These are phyloP conservation scores for Platynereis dumerilii DNA, from an alignment of 2,888 invertebrate genomes.

Conservation along the genomic window DNA sequence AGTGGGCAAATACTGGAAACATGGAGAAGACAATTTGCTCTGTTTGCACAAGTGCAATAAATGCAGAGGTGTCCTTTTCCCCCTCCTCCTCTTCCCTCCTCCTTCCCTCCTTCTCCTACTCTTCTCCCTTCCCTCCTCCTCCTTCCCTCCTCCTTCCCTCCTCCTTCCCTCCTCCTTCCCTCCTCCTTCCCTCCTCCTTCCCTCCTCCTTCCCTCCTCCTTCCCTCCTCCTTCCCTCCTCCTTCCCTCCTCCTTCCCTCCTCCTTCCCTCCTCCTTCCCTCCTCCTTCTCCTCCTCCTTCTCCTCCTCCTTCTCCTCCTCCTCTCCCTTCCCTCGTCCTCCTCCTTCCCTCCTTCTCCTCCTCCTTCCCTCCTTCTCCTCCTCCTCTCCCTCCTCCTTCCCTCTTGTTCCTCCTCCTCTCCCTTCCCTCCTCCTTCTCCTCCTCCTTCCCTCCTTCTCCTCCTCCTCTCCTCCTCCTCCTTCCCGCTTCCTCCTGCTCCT, in stretches of 20 bases:
- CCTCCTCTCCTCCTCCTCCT: slow-evolving; percentile 3
- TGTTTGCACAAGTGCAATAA: too few relatives aligned
- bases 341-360: not conserved
- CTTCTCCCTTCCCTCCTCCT: too few relatives aligned
- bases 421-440: not conserved
- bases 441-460: slow-evolving; percentile 1
- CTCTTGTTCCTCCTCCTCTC: not conserved
- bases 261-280: not conserved
- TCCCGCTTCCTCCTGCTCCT: slow-evolving; percentile 2
- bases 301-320: too few relatives aligned
- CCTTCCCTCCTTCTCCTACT: too few relatives aligned
- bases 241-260: slow-evolving; percentile 4
- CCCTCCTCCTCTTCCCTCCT: too few relatives aligned
- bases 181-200: too few relatives aligned
- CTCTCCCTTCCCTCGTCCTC: not conserved
- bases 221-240: slow-evolving; percentile 3
- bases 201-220: slow-evolving; percentile 6
- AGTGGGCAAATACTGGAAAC: not conserved
- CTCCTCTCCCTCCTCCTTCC: not conserved
- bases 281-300: slow-evolving; percentile 2
- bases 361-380: not conserved
- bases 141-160: slow-evolving; percentile 6
- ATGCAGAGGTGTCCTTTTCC: not conserved
- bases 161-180: slow-evolving; percentile 6
- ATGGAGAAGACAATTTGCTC: too few relatives aligned